Conservation (phyloP, 2,888 invertebrate genomes). For the Cyrtodaria siliqua region DNA sequence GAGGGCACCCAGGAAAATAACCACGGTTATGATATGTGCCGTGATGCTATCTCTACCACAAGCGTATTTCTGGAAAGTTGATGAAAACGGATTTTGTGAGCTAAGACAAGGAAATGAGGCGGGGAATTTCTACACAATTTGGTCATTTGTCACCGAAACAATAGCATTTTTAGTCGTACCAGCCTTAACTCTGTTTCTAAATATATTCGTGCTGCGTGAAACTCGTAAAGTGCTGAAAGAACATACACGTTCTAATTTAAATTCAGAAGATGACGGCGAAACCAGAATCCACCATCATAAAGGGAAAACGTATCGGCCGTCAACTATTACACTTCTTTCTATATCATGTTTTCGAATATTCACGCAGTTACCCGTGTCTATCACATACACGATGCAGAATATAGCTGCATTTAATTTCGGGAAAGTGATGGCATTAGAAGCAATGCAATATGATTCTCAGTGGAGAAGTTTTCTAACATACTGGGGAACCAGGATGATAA, state of each 20-base stretch:
- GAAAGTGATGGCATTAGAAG: slow-evolving; percentile 60
- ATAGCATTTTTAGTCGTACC: slow-evolving; percentile 76
- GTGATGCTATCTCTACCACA: slow-evolving; percentile 76
- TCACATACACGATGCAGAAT: slow-evolving; percentile 53
- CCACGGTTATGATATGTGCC: slow-evolving; percentile 67
- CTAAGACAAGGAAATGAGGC: slow-evolving; percentile 53
- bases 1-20: slow-evolving; percentile 77
- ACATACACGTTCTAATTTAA: slow-evolving; percentile 9
- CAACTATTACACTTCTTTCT: slow-evolving; percentile 51
- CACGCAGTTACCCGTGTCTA: slow-evolving; percentile 57
- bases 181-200: slow-evolving; percentile 69
- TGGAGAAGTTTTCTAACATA: slow-evolving; percentile 80
- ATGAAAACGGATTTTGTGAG: slow-evolving; percentile 60
- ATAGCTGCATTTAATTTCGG: slow-evolving; percentile 36
- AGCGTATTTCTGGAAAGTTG: slow-evolving; percentile 81
- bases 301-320: slow-evolving; percentile 31
- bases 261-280: slow-evolving; percentile 3
- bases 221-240: slow-evolving; percentile 33
- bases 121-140: slow-evolving; percentile 67
- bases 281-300: slow-evolving; percentile 37
- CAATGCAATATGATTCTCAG: slow-evolving; percentile 71
- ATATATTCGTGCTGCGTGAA: slow-evolving; percentile 74
- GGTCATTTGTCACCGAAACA: slow-evolving; percentile 77
- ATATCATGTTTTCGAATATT: slow-evolving; percentile 59
- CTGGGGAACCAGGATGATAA: slow-evolving; percentile 74